phyloP scores from a whole-genome alignment of 2,888 invertebrate genomes.

The Deladenus siricidicola region DNA sequence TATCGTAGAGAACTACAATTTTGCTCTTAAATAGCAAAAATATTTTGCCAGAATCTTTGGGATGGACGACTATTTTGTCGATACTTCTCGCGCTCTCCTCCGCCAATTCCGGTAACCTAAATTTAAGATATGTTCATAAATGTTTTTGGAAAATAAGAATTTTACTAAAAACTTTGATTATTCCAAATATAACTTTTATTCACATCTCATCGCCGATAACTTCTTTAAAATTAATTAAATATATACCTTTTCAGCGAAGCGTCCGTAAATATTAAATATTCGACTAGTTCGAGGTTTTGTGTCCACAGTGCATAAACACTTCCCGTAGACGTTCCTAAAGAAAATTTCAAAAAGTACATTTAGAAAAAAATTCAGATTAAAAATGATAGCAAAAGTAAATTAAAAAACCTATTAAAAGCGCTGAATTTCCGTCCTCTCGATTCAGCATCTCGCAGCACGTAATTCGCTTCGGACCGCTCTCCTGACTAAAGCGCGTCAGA shows the following conservation, averaged over 20 bases:
- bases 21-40: constrained; percentile 16
- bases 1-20: constrained; percentile 14
- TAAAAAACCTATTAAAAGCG: constrained; percentile 17
- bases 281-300: constrained; percentile 11
- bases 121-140: neutral
- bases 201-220: no score
- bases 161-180: no score
- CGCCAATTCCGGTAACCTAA: neutral
- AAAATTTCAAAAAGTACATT: no score
- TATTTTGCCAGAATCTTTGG: constrained; percentile 11
- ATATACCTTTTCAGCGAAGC: constrained; percentile 15
- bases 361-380: no score
- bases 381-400: neutral
- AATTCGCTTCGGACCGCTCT: constrained; percentile 12
- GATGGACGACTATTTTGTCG: constrained; percentile 10
- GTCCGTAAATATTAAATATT: constrained; percentile 18
- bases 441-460: constrained; percentile 18
- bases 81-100: neutral
- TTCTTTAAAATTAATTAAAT: neutral
- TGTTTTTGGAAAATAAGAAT: no score
- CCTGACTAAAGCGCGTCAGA: constrained; percentile 4
- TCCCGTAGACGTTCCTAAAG: constrained; percentile 23
- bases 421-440: constrained; percentile 9
- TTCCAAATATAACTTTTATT: no score
- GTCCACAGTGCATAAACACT: constrained; percentile 22